phyloP scores from a whole-genome alignment of 2,888 invertebrate species.

The Yponomeuta malinellus region DNA sequence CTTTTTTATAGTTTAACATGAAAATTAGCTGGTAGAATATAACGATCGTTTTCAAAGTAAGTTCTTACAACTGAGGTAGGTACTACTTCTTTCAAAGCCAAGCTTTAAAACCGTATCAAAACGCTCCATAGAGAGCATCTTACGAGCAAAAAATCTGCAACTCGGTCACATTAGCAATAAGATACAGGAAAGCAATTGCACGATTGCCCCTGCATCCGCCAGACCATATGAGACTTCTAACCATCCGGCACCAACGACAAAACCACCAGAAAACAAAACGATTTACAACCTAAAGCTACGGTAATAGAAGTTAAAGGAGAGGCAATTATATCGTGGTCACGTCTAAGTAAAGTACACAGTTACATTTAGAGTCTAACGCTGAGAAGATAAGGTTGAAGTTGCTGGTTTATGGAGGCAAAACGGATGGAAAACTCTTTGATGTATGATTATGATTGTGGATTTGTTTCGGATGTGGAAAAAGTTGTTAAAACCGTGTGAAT shows the following conservation, averaged over 20 bases:
- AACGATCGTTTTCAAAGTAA: too few species aligned
- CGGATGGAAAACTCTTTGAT: conserved; percentile 39
- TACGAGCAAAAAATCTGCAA: conserved; percentile 3
- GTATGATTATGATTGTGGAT: conserved; percentile 29
- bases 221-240: background rate
- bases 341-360: background rate
- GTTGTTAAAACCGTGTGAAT: conserved; percentile 30
- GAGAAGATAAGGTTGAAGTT: background rate
- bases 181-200: conserved; percentile 48
- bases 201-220: conserved; percentile 40
- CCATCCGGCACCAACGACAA: background rate
- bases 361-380: background rate
- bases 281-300: background rate
- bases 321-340: background rate
- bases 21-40: too few species aligned
- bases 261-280: background rate
- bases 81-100: background rate
- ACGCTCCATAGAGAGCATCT: background rate
- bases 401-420: conserved; percentile 12
- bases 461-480: conserved; percentile 39
- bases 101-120: background rate
- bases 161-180: conserved; percentile 30
- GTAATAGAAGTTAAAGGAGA: background rate
- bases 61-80: background rate
- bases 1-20: too few species aligned